Evolutionary conservation across 2,797 vertebrate species (phyloP).

Genomic region (Pteronotus mesoamericanus): DNA sequence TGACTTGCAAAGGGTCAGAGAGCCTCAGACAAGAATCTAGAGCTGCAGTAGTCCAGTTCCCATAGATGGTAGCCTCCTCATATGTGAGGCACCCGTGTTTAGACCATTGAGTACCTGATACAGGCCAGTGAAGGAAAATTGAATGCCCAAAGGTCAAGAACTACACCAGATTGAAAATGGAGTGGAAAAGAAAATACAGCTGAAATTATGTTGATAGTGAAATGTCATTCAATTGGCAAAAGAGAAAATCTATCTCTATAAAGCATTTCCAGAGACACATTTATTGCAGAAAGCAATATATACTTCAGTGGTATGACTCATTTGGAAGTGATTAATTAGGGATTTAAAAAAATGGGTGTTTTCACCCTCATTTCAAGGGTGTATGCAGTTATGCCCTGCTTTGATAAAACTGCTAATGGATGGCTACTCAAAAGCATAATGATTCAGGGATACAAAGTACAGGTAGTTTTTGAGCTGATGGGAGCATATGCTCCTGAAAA

Average conservation of each 20-base stretch:
- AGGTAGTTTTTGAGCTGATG: not conserved
- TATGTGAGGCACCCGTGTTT: not conserved
- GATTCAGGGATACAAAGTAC: not conserved
- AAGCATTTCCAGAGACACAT: not conserved
- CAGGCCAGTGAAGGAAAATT: not conserved
- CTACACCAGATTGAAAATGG: not conserved
- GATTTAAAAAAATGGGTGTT: not conserved
- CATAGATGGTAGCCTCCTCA: not conserved
- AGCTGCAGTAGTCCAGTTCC: not conserved
- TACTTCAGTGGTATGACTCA: not conserved
- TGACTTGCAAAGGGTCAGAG: not conserved
- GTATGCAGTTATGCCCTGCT: not conserved
- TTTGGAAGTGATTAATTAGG: not conserved
- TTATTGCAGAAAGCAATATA: not conserved
- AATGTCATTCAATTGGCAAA: not conserved
- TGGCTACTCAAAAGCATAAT: not conserved
- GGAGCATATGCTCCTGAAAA: not conserved
- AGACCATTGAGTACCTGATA: not conserved
- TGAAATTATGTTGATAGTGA: not conserved
- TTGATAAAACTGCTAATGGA: not conserved
- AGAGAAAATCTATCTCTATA: not conserved
- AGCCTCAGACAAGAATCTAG: not conserved
- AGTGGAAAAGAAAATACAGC: not conserved
- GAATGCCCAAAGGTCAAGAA: not conserved
- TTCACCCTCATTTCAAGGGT: not conserved